Conservation (phyloP, 2,797 vertebrate species). For the Cichlasoma orientale region DNA sequence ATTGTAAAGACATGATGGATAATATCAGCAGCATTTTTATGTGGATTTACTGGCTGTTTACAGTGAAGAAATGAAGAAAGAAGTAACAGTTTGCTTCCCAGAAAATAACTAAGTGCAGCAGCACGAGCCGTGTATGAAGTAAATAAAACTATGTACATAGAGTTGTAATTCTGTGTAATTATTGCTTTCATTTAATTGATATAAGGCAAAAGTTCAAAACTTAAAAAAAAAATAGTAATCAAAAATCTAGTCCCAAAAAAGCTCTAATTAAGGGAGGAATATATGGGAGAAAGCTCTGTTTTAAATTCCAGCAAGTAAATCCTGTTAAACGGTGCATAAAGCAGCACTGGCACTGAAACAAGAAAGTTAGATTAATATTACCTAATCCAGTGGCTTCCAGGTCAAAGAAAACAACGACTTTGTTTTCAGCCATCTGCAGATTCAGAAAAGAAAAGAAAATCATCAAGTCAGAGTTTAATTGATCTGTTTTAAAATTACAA, state of each 20-base stretch:
- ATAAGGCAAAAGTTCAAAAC: background rate
- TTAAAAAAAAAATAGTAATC: background rate
- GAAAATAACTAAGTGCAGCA: background rate
- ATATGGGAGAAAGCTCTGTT: too few relatives aligned
- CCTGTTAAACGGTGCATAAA: too few relatives aligned
- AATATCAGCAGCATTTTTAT: background rate
- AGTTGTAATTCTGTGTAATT: background rate
- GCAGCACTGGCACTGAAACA: too few relatives aligned
- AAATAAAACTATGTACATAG: background rate
- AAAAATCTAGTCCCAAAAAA: background rate
- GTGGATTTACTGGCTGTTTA: background rate
- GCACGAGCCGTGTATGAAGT: background rate
- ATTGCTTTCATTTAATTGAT: background rate
- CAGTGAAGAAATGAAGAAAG: background rate
- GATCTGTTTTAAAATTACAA: too few relatives aligned
- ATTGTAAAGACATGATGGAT: background rate
- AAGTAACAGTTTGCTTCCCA: background rate
- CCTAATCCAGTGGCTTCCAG: conserved; percentile 79
- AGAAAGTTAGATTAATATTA: conserved; percentile 23
- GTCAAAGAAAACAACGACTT: conserved; percentile 76
- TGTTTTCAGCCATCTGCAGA: conserved; percentile 44
- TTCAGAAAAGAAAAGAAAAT: background rate
- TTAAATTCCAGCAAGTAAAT: background rate
- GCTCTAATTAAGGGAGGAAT: too few relatives aligned
- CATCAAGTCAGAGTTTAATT: background rate